Conservation (phyloP, 2,797 vertebrate species). For the Acrossocheilus wenchowensis region DNA sequence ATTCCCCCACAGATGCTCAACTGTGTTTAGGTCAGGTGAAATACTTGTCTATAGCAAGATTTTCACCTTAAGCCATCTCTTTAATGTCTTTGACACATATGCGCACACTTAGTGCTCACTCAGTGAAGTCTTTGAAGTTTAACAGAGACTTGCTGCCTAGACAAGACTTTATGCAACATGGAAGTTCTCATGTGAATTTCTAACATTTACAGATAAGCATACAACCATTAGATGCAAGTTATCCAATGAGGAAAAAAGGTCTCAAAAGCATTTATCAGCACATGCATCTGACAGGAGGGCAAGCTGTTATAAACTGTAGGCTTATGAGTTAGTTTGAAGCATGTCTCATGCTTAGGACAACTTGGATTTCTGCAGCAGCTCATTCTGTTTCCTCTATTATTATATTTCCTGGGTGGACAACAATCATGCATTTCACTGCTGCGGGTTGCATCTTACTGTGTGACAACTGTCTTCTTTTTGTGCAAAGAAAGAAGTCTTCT, state of each 20-base stretch:
- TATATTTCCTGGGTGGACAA: too few relatives aligned
- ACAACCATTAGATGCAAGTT: neutral
- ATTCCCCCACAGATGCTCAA: neutral
- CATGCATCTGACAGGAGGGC: neutral
- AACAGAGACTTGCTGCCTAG: neutral
- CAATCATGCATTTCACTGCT: too few relatives aligned
- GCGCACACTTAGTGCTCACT: neutral
- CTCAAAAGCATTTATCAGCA: neutral
- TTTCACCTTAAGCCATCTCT: neutral
- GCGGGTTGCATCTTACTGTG: too few relatives aligned
- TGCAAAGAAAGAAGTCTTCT: too few relatives aligned
- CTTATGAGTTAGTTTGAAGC: neutral
- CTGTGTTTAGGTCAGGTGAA: neutral
- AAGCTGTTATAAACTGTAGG: neutral
- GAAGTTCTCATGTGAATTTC: neutral
- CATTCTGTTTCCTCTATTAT: too few relatives aligned
- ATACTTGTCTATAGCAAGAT: neutral
- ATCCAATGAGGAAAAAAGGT: neutral
- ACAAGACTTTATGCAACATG: neutral
- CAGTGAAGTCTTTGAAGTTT: neutral
- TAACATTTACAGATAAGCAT: neutral
- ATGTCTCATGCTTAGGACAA: neutral
- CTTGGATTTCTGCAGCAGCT: neutral
- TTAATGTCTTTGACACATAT: too few relatives aligned
- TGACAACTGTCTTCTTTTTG: too few relatives aligned